Evolutionary conservation across 2,888 invertebrate species (phyloP), one percentile per base, ranked within the genome.

Genomic region (Allygus modestus): DNA sequence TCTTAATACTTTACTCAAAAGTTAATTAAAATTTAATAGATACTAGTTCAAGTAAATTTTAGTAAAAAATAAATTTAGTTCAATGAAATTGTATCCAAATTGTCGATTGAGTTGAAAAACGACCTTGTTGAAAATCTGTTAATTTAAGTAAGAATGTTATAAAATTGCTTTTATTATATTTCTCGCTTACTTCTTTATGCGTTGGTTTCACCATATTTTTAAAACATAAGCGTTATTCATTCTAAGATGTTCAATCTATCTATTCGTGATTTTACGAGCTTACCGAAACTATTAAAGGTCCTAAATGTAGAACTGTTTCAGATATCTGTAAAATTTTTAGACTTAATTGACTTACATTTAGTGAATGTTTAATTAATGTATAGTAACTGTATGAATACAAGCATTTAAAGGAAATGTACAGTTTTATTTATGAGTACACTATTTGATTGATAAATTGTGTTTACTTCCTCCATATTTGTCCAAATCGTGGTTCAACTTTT

Each of bases 401-500:
- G 73, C 73, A 73, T 73, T 73, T 11, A 73, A 73, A 33, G 33
- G 33, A 73, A 43, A 33, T 73, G 73, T 73, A 73, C 73, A 73
- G 73, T 73, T 73, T 73, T 73, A 43, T 73, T 73, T 73, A 37
- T 73, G 73, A 73, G 73, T 73, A 73, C 73, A 73, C 23, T 73
- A 73, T 73, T 73, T 73, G 41, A 43, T 73, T 43, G 73, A 73
- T 20, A 73, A 20, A 23, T 0, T 37, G 73, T 73, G 73, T 73
- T 73, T 73, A 37, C 43, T 73, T 73, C 15, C 28, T 37, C 69
- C 69, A 31, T 69, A 1, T 58, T 1, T 51, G 23, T 58, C 51
- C 51, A n/a, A 51, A 51, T 51, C n/a, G n/a, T n/a, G n/a, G n/a
- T n/a, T n/a, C 5, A 51, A 51, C 11, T 5, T 41, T 41, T 41